Conservation (phyloP, 2,888 invertebrate genomes). For the Rosalia funebris region DNA sequence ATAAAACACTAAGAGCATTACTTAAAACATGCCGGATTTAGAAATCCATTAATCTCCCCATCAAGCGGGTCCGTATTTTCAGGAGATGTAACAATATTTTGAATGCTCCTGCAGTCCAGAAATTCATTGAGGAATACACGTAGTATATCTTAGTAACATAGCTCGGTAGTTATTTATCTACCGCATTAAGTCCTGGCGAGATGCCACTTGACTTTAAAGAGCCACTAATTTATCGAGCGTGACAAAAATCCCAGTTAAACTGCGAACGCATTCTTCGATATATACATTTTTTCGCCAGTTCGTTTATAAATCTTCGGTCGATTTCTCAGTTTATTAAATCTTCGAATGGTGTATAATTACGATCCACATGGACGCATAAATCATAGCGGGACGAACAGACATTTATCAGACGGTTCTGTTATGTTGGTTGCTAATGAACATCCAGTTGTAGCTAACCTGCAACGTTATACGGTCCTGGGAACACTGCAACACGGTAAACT, state of each 20-base stretch:
- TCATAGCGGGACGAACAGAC: conserved; percentile 57
- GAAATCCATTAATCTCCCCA: conserved; percentile 32
- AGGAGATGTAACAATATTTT: conserved; percentile 47
- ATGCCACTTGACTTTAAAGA: conserved; percentile 50
- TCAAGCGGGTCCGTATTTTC: conserved; percentile 25
- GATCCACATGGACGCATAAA: conserved; percentile 60
- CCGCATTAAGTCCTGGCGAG: conserved; percentile 49
- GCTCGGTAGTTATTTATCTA: conserved; percentile 48
- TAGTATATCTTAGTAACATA: conserved; percentile 46
- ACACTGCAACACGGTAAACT: neutral
- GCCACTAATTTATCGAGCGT: conserved; percentile 56
- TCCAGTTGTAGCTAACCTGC: conserved; percentile 42
- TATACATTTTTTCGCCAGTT: conserved; percentile 29
- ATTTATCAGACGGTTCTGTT: conserved; percentile 54
- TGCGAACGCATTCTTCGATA: conserved; percentile 50
- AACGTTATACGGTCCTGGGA: conserved; percentile 11
- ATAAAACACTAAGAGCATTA: conserved; percentile 22
- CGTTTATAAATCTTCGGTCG: conserved; percentile 58
- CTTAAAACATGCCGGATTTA: conserved; percentile 25
- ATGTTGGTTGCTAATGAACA: conserved; percentile 56
- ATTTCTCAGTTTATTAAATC: conserved; percentile 64
- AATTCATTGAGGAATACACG: conserved; percentile 52
- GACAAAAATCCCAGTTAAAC: conserved; percentile 52
- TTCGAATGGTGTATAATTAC: conserved; percentile 62
- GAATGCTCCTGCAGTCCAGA: conserved; percentile 45